Percentiles rank a stretch among this genome's conserved stretches.
These are phyloP conservation scores for Tiliacea citrago DNA, from an alignment of 2,888 invertebrate species.

Conservation along the genomic window DNA sequence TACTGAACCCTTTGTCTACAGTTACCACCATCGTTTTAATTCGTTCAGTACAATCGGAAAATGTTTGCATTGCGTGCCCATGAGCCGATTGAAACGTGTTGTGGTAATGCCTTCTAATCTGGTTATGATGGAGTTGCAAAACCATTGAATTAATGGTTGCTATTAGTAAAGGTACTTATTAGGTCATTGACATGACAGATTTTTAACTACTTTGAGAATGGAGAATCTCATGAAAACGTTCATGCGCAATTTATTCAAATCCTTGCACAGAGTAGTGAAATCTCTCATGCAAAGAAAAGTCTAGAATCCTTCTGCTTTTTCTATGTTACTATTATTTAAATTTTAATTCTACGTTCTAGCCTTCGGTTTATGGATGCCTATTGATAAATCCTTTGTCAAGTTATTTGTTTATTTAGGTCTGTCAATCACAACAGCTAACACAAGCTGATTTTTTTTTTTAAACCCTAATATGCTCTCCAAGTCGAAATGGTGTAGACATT, in stretches of 20 bases:
- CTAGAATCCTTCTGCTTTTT: neutral
- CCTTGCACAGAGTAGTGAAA: neutral
- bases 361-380: neutral
- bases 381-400: no score
- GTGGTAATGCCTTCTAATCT: slow-evolving; percentile 43
- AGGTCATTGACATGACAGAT: neutral
- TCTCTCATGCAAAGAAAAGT: neutral
- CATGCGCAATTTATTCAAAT: neutral
- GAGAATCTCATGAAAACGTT: neutral
- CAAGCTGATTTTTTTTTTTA: neutral
- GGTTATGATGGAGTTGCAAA: slow-evolving; percentile 29
- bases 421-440: neutral
- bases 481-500: neutral
- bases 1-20: slow-evolving; percentile 61
- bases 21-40: slow-evolving; percentile 49
- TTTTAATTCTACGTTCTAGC: neutral
- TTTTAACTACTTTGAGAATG: neutral
- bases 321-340: neutral
- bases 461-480: no score
- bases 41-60: slow-evolving; percentile 56
- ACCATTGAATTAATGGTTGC: slow-evolving; percentile 6
- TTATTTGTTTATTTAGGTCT: neutral
- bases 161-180: neutral
- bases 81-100: slow-evolving; percentile 45
- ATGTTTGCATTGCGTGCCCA: slow-evolving; percentile 65